phyloP scores from a whole-genome alignment of 2,113 vertebrate species.

The Tylochromis polylepis region DNA sequence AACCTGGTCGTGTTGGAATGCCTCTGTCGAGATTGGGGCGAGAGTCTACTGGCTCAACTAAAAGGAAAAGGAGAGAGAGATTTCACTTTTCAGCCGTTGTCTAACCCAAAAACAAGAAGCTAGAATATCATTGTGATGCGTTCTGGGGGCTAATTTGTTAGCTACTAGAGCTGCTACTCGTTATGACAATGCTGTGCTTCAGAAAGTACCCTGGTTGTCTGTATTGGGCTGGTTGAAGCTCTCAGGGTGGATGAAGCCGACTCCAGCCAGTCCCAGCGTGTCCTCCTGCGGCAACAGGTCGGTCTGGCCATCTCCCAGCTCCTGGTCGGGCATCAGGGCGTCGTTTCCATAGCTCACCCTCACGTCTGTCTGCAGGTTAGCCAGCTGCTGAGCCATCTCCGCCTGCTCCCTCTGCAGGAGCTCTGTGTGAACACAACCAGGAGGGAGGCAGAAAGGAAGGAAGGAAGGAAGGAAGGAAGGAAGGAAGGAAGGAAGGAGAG shows the following conservation, averaged over 20 bases:
- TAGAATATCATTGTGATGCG: not conserved
- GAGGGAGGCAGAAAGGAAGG: not conserved
- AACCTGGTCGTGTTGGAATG: slow-evolving; percentile 92
- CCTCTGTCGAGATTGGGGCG: slow-evolving; percentile 90
- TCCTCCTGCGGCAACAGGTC: slow-evolving; percentile 87
- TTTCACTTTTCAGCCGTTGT: not conserved
- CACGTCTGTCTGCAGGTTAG: slow-evolving; percentile 90
- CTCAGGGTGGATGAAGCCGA: slow-evolving; percentile 91
- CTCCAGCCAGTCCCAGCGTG: slow-evolving; percentile 80
- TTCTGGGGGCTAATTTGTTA: not conserved
- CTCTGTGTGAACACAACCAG: slow-evolving; percentile 55
- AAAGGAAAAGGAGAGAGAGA: slow-evolving; percentile 51
- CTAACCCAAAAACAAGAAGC: not conserved
- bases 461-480: not conserved
- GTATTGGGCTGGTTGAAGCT: slow-evolving; percentile 94
- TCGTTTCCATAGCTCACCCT: slow-evolving; percentile 97
- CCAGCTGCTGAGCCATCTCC: slow-evolving; percentile 91
- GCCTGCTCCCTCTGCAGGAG: slow-evolving; percentile 93
- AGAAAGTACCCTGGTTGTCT: slow-evolving; percentile 85
- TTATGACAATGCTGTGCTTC: not conserved
- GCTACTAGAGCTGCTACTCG: not conserved
- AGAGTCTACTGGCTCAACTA: slow-evolving; percentile 93
- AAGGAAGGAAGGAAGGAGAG: not conserved
- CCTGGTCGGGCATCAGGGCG: slow-evolving; percentile 89
- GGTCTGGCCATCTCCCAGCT: slow-evolving; percentile 68